A percentile compares a stretch with the other conserved stretches of the same genome.
Conservation (phyloP, 2,797 vertebrate genomes). For the Rhinophrynus dorsalis region DNA sequence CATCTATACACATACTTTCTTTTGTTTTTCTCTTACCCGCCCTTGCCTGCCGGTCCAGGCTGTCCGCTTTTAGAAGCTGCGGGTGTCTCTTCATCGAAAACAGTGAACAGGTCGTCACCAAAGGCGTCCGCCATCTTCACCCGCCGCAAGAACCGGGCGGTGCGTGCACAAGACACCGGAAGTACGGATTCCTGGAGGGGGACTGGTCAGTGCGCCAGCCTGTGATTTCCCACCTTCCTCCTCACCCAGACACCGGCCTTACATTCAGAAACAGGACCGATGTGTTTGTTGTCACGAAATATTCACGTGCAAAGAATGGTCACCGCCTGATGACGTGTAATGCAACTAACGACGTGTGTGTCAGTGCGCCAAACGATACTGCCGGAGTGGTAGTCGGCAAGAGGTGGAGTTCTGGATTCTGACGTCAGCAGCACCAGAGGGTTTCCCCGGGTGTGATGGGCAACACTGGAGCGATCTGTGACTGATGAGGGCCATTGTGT, state of each 20-base stretch:
- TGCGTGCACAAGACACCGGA: not conserved
- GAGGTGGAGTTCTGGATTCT: not conserved
- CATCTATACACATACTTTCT: too few species aligned
- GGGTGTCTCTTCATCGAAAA: constrained; percentile 86
- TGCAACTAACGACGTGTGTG: rapidly evolving
- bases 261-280: rapidly evolving
- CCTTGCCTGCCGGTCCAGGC: constrained; percentile 29
- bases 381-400: rapidly evolving
- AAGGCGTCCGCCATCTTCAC: constrained; percentile 88
- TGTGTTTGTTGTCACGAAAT: not conserved
- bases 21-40: constrained; percentile 74
- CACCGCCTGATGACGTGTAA: rapidly evolving
- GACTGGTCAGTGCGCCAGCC: not conserved
- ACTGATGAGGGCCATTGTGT: not conserved
- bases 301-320: not conserved
- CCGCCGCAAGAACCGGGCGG: rapidly evolving
- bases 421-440: constrained; percentile 9
- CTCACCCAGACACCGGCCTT: constrained; percentile 10
- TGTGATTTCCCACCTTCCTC: not conserved
- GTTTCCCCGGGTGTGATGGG: not conserved
- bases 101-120: constrained; percentile 90
- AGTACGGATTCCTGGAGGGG: not conserved
- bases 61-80: constrained; percentile 45
- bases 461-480: rapidly evolving
- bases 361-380: not conserved